Percentiles rank a stretch among this genome's conserved stretches.
Conservation (phyloP, 2,888 invertebrate species). For the Drosophila heteroneura region DNA sequence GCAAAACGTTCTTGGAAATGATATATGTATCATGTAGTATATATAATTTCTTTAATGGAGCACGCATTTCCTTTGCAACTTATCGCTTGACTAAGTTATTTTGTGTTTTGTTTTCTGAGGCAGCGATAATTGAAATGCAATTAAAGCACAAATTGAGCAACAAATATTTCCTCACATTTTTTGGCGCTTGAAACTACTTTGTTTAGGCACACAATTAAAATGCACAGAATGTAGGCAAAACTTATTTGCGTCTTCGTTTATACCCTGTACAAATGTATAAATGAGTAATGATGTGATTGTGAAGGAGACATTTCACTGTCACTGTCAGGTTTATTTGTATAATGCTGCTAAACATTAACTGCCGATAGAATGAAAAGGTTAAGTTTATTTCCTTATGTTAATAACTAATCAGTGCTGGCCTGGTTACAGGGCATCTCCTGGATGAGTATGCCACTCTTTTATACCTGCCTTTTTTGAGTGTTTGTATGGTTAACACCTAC, state of each 20-base stretch:
- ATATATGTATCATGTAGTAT: neutral
- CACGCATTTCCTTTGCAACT: constrained; percentile 57
- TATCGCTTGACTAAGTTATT: constrained; percentile 66
- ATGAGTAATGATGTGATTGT: neutral
- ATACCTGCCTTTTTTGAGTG: constrained; percentile 7
- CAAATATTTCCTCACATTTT: constrained; percentile 18
- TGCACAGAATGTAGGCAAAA: constrained; percentile 14
- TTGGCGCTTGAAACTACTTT: constrained; percentile 23
- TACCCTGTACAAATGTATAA: neutral
- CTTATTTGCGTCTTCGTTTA: neutral
- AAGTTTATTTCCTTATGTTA: neutral
- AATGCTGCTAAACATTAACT: neutral
- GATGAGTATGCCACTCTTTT: neutral
- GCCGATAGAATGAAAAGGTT: neutral
- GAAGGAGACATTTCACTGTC: neutral
- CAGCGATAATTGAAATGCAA: constrained; percentile 48
- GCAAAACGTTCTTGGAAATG: neutral
- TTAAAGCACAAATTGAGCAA: constrained; percentile 8
- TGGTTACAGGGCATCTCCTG: neutral
- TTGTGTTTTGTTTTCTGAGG: constrained; percentile 2
- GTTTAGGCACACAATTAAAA: constrained; percentile 28
- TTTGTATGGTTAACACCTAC: constrained; percentile 54
- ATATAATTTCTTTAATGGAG: constrained; percentile 16
- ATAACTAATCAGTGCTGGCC: neutral
- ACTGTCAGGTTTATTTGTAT: neutral